phyloP scores from a whole-genome alignment of 2,797 vertebrate species.

The Phylloscopus collybita region DNA sequence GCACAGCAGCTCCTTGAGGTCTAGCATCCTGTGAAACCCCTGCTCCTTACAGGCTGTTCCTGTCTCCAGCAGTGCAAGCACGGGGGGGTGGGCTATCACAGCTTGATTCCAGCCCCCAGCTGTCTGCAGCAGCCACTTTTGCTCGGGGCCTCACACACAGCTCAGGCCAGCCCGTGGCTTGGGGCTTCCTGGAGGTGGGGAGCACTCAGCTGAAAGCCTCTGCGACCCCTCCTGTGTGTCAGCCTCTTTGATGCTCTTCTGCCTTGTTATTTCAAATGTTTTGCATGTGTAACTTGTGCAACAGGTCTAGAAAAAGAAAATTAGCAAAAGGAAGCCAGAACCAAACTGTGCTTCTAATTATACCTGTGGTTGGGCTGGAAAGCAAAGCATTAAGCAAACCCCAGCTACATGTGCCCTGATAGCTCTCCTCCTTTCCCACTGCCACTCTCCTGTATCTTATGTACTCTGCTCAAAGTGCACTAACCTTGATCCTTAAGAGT shows the following conservation, averaged over 20 bases:
- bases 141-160: constrained; percentile 1
- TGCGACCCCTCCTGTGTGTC: neutral
- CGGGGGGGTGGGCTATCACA: neutral
- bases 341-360: constrained; percentile 37
- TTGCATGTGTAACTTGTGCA: constrained; percentile 13
- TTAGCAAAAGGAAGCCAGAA: neutral
- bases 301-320: constrained; percentile 42
- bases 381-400: neutral
- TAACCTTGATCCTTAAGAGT: neutral
- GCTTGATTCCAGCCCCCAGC: constrained; percentile 46
- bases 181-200: neutral
- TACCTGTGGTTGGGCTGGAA: neutral
- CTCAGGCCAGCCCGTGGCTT: neutral
- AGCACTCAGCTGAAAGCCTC: neutral
- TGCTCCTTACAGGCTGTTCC: constrained; percentile 23
- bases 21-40: constrained; percentile 44
- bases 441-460: neutral
- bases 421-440: neutral
- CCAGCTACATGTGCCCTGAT: neutral
- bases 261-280: constrained; percentile 34
- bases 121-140: neutral
- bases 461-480: too few relatives aligned
- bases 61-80: constrained; percentile 45
- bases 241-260: neutral
- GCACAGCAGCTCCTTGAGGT: neutral